These are phyloP conservation scores for Lamellibrachia luymesi DNA, from an alignment of 1,140 invertebrate genomes.

Conservation along the genomic window DNA sequence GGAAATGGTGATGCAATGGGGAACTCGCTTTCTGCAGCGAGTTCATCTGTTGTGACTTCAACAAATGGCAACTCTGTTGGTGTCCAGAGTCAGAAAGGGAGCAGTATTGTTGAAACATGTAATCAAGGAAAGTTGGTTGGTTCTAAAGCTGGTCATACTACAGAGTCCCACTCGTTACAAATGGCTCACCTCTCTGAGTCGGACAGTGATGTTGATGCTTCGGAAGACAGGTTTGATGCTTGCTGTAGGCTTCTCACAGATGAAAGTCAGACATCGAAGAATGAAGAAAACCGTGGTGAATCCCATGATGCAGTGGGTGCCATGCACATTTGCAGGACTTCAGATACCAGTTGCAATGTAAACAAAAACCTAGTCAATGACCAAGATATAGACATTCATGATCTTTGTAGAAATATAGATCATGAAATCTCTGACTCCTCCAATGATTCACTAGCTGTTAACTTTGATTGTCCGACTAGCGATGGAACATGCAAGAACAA, in stretches of 20 bases:
- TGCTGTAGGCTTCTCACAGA: conserved; percentile 12
- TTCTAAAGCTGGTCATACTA: background rate
- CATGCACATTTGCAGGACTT: background rate
- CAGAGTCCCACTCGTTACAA: background rate
- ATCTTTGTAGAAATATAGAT: background rate
- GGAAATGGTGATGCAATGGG: background rate
- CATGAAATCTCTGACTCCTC: background rate
- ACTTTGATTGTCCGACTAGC: background rate
- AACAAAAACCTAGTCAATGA: background rate
- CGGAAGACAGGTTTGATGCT: conserved; percentile 5
- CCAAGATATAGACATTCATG: background rate
- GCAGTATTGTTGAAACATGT: background rate
- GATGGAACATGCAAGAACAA: background rate
- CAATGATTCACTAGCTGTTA: background rate
- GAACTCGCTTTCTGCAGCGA: background rate
- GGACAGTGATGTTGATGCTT: background rate
- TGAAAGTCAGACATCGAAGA: background rate
- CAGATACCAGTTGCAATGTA: background rate
- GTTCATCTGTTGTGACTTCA: background rate
- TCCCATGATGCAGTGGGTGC: background rate
- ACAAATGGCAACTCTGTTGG: background rate
- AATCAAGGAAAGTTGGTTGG: background rate
- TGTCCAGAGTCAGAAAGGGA: background rate
- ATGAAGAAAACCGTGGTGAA: background rate
- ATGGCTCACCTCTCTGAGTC: background rate